These are phyloP conservation scores for western clawed frog (Xenopus tropicalis) DNA, from an alignment of 2,113 vertebrate species.

Conservation along the genomic window DNA sequence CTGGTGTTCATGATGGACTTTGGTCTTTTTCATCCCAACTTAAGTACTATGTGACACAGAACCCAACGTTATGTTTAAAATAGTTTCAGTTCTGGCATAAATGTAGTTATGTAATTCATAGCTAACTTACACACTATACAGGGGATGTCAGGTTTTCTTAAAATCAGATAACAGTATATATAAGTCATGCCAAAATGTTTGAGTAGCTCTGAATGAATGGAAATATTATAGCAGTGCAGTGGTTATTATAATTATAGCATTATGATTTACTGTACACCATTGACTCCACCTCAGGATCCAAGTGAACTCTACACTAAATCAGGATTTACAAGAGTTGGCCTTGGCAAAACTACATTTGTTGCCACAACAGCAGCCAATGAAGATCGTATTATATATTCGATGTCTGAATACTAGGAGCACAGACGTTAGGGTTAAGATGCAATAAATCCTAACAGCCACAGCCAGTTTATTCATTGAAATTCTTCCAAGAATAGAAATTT, in stretches of 20 bases:
- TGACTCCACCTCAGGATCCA: slow-evolving; percentile 5
- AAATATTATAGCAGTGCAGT: background rate
- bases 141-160: background rate
- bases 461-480: background rate
- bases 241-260: background rate
- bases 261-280: slow-evolving; percentile 26
- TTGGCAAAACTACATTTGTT: slow-evolving; percentile 48
- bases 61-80: too few relatives aligned
- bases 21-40: too few relatives aligned
- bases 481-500: slow-evolving; percentile 16
- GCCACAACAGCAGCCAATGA: slow-evolving; percentile 31
- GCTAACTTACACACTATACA: too few relatives aligned
- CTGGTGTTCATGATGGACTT: too few relatives aligned
- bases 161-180: background rate
- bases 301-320: background rate
- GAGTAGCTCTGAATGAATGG: background rate
- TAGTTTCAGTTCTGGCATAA: too few relatives aligned
- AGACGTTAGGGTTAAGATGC: background rate
- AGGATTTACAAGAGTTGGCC: background rate
- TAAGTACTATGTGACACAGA: too few relatives aligned
- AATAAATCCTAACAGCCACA: slow-evolving; percentile 7
- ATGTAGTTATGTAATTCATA: too few relatives aligned
- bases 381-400: slow-evolving; percentile 36
- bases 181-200: background rate
- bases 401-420: slow-evolving; percentile 22